phyloP scores from a whole-genome alignment of 53 echinoderm and acorn worm species.

The Holothuria scabra region DNA sequence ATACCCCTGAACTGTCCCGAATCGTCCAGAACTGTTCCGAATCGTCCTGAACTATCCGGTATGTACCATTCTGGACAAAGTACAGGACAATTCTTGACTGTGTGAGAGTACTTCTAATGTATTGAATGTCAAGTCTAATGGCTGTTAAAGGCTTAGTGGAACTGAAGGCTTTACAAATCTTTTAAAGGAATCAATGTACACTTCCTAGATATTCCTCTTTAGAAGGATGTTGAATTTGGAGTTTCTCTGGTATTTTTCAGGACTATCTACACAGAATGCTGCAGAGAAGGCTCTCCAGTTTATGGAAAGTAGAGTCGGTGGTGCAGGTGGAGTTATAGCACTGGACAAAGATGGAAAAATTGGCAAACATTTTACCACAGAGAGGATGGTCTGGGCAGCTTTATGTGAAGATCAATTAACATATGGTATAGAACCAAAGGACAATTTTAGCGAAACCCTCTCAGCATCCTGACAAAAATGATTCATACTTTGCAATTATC shows the following conservation, averaged over 20 bases:
- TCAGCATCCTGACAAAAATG: not conserved
- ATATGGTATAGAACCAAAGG: slow-evolving; percentile 68
- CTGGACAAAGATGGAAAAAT: slow-evolving; percentile 74
- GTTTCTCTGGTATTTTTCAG: slow-evolving; percentile 44
- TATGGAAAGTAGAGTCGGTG: slow-evolving; percentile 72
- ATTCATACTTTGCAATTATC: not conserved
- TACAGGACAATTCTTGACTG: no score
- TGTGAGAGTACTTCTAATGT: no score
- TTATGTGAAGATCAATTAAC: slow-evolving; percentile 55
- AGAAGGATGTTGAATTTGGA: no score
- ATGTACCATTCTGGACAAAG: no score
- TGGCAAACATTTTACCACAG: slow-evolving; percentile 70
- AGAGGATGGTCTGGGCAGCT: slow-evolving; percentile 89
- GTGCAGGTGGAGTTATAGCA: slow-evolving; percentile 75
- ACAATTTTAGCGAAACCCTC: not conserved
- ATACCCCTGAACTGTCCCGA: no score
- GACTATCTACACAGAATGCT: slow-evolving; percentile 74
- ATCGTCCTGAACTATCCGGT: no score
- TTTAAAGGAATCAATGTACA: no score
- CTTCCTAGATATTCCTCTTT: no score
- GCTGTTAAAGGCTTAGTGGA: no score
- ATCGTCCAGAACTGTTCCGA: no score
- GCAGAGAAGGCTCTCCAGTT: slow-evolving; percentile 70
- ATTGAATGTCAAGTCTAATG: no score
- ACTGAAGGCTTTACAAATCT: no score